Evolutionary conservation across 2,888 invertebrate genomes (phyloP), one percentile per base, ranked within the genome.

Genomic region (Xanthostigma xanthostigma): DNA sequence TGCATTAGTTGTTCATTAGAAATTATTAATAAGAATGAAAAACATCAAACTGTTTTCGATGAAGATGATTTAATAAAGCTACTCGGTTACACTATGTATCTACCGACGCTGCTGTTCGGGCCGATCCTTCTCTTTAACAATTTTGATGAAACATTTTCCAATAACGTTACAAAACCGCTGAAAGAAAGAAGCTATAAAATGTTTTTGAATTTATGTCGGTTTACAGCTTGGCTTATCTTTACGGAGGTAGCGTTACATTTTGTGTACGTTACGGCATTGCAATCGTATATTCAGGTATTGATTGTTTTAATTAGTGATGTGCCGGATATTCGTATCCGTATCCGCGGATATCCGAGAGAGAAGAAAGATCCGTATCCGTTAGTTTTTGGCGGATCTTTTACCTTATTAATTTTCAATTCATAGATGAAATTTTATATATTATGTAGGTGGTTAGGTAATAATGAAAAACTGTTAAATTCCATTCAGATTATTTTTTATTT

Each of bases 71-170:
- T 75, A 3, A 54, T 70, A 46, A 71, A 78, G 53, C 73, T 81
- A 58, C 62, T 85, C 45, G 79, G 82, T 14, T 94, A 92, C 64
- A 76, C 79, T 50, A 73, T 91, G 45, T 93, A 94, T 64, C 71
- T 90, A 46, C 94, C 94, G 14, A 72, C 83, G n/a, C 69, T 89
- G 50, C 81, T 84, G 57, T 74, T 80, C 56, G 94, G 94, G 13
- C 94, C 94, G n/a, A 72, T 92, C 48, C 75, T 92, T 56, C 69
- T 81, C 8, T 91, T 82, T 66, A 71, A 78, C 54, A 78, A 84
- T 50, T 93, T 85, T 67, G 67, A 69, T 27, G 6, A 3, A 54
- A 67, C 59, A 48, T 69, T 64, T 62, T 69, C 67, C 55, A 52
- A 55, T 36, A 39, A 48, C n/a, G 58, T 55, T 50, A 62, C 59